phyloP scores from a whole-genome alignment of 2,888 invertebrate species.

The Oscheius sp. region DNA sequence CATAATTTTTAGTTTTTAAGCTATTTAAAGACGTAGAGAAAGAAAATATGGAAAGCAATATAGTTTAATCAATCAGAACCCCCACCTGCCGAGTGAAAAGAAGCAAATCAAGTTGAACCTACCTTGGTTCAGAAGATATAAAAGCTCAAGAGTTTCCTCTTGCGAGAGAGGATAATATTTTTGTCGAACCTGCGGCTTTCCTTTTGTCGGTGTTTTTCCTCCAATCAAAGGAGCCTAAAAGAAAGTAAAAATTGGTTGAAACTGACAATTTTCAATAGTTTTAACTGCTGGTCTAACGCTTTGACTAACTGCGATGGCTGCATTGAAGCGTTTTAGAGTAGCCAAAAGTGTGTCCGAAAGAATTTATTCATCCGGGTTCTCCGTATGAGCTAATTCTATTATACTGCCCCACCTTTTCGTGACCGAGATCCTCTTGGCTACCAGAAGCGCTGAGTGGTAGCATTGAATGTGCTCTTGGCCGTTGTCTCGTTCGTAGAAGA shows the following conservation, averaged over 20 bases:
- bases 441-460: constrained; percentile 49
- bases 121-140: constrained; percentile 57
- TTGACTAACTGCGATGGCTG: no score
- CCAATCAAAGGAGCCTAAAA: constrained; percentile 16
- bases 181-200: constrained; percentile 6
- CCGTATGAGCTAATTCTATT: constrained; percentile 12
- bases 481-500: constrained; percentile 51
- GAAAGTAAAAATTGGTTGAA: not conserved
- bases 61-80: not conserved
- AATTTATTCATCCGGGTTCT: no score
- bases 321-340: not conserved
- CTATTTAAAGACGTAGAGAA: no score
- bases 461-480: constrained; percentile 58
- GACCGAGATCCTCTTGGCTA: constrained; percentile 46
- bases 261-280: constrained; percentile 4
- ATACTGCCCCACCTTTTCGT: constrained; percentile 21
- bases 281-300: no score
- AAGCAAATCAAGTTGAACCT: constrained; percentile 10
- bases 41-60: not conserved
- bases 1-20: constrained; percentile 6
- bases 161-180: constrained; percentile 57
- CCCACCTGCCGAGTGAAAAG: not conserved
- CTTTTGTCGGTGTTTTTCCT: constrained; percentile 9
- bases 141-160: constrained; percentile 55
- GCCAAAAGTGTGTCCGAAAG: no score